These are phyloP conservation scores for Marronus borbonicus DNA, from an alignment of 2,888 invertebrate genomes.

Conservation along the genomic window DNA sequence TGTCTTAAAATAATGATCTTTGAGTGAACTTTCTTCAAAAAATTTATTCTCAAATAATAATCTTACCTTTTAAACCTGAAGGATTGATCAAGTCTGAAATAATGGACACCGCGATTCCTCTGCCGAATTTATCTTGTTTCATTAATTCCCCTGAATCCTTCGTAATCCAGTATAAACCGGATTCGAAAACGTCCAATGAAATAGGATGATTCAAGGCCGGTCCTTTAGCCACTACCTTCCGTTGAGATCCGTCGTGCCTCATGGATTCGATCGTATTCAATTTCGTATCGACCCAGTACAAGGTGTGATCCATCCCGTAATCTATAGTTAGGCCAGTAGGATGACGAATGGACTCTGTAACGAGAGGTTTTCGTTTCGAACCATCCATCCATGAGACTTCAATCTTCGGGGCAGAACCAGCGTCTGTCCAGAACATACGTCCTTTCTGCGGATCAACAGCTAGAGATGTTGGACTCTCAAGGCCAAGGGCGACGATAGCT, in stretches of 20 bases:
- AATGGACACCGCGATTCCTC: conserved; percentile 89
- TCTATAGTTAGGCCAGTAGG: conserved; percentile 95
- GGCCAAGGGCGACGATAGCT: conserved; percentile 82
- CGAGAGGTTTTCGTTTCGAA: conserved; percentile 85
- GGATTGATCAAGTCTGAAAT: conserved; percentile 89
- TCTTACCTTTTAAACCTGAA: conserved; percentile 84
- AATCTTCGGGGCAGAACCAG: conserved; percentile 92
- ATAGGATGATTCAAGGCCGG: conserved; percentile 85
- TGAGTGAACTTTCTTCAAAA: too few relatives aligned
- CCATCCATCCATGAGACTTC: conserved; percentile 99
- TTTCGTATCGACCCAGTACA: conserved; percentile 98
- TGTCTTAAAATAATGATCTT: too few relatives aligned
- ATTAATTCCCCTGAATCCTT: conserved; percentile 89
- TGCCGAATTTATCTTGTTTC: conserved; percentile 96
- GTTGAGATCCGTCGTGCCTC: conserved; percentile 84
- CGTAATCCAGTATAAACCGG: conserved; percentile 94
- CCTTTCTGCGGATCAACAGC: conserved; percentile 91
- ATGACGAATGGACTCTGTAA: conserved; percentile 86
- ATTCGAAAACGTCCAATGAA: conserved; percentile 95
- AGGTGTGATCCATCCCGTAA: conserved; percentile 87
- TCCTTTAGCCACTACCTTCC: conserved; percentile 83
- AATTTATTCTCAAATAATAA: too few relatives aligned
- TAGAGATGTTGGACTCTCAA: conserved; percentile 91
- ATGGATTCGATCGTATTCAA: conserved; percentile 91
- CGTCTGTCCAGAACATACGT: conserved; percentile 94